Evolutionary conservation across 2,797 vertebrate genomes (phyloP), one percentile per base, ranked within the genome.

Genomic region (Poliocrania exsul): DNA sequence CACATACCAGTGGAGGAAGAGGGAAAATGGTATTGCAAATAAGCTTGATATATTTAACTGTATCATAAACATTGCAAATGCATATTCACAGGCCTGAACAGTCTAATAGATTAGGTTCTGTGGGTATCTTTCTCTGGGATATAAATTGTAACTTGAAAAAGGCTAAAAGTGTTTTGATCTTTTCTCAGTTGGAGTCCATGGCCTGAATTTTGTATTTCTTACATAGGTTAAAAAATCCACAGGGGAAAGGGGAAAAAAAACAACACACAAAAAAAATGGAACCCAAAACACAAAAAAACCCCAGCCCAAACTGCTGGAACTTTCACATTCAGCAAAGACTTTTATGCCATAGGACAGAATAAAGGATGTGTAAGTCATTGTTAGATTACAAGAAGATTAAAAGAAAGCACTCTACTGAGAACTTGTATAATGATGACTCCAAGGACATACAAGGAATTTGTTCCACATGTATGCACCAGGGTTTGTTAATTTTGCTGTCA

Each of bases 401-500:
- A 94, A 85, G 56, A 77, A 95, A 93, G 9, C 5, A 0, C 49
- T 92, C 81, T 88, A 19, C 57, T 82, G 79, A 93, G 81, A 91
- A 90, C 46, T 26, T 74, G 74, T 89, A 61, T 92, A 92, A 93
- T 84, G 58, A 95, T 78, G 92, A 72, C 75, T 95, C 91, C 74
- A 81, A 95, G 92, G 89, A 88, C 69, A 83, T 4, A 7, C n/a
- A 38, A 89, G 37, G 57, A 94, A 95, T 95, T 95, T 94, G 84
- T 96, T 94, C 84, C 79, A 83, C 85, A 78, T 92, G 44, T 88
- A 91, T 0, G 10, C 75, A 94, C 57, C 81, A 83, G 56, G 56
- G 81, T 87, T 89, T 93, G 67, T 93, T 95, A 96, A 96, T 93
- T 94, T 91, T 93, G 25, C 74, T 92, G 49, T 85, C 53, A 67